Evolutionary conservation across 2,797 vertebrate genomes (phyloP).

Genomic region (Gallirallus australis): DNA sequence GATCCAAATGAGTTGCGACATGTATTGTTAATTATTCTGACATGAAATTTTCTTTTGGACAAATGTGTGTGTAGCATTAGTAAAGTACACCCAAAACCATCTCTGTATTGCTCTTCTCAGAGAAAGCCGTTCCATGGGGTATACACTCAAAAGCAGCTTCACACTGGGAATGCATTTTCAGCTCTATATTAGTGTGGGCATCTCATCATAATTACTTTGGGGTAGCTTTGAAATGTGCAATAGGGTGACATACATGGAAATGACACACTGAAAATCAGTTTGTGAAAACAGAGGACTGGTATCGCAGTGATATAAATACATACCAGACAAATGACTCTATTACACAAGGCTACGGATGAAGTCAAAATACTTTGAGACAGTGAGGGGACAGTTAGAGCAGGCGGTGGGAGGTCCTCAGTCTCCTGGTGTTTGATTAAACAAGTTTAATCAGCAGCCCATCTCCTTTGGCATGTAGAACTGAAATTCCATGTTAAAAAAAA

Average conservation of each 20-base stretch:
- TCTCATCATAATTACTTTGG: not conserved
- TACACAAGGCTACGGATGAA: slow-evolving; percentile 7
- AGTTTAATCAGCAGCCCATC: not conserved
- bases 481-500: not conserved
- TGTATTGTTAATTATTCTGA: slow-evolving; percentile 75
- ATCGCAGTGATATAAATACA: slow-evolving; percentile 39
- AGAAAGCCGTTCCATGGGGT: not conserved
- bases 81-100: not conserved
- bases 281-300: slow-evolving; percentile 60
- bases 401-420: not conserved
- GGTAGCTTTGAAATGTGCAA: not conserved
- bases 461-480: not conserved
- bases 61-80: not conserved
- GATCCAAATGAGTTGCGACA: slow-evolving; percentile 70
- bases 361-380: slow-evolving; percentile 34
- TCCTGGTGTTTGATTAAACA: not conserved
- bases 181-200: not conserved
- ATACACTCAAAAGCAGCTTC: not conserved
- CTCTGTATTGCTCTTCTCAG: not conserved
- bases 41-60: slow-evolving; percentile 61
- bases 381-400: not conserved
- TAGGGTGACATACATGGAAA: not conserved
- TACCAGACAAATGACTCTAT: slow-evolving; percentile 60
- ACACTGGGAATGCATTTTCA: not conserved
- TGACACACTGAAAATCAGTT: slow-evolving; percentile 32